Evolutionary conservation across 2,113 vertebrate genomes (phyloP).

Genomic region (Boleophthalmus pectinirostris): DNA sequence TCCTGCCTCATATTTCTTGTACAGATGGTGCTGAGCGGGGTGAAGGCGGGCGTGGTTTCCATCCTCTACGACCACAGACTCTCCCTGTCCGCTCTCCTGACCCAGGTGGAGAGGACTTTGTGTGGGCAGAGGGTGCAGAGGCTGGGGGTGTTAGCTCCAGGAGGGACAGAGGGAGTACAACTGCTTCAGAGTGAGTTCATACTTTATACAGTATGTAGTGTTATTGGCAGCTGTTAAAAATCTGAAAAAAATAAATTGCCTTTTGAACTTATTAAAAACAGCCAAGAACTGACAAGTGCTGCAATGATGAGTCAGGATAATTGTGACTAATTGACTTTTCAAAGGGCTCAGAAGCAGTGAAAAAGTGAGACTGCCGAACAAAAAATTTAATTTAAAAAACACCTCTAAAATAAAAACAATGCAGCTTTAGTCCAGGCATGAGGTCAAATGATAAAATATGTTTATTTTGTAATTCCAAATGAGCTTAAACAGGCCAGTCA

Average conservation of each 20-base stretch:
- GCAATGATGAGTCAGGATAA: not conserved
- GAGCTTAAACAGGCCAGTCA: no score
- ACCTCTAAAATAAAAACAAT: no score
- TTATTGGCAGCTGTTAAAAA: not conserved
- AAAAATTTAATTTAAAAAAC: no score
- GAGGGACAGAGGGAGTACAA: slow-evolving; percentile 77
- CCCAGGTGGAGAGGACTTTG: slow-evolving; percentile 70
- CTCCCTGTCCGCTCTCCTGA: slow-evolving; percentile 77
- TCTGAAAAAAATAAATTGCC: no score
- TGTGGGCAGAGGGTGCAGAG: slow-evolving; percentile 72
- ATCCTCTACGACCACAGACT: slow-evolving; percentile 81
- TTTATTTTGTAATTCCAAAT: no score
- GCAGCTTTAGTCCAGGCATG: no score
- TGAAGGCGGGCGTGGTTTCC: slow-evolving; percentile 65
- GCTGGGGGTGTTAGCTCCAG: slow-evolving; percentile 80
- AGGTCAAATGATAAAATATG: no score
- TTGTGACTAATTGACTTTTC: no score
- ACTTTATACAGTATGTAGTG: no score
- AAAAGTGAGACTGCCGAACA: no score
- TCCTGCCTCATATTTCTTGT: not conserved
- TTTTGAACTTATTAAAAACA: not conserved
- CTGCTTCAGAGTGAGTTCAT: slow-evolving; percentile 76
- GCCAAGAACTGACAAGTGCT: not conserved
- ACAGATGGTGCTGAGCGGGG: slow-evolving; percentile 80
- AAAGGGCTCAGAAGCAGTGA: no score